Evolutionary conservation across 2,888 invertebrate genomes (phyloP).

Genomic region (Furcula furcula): DNA sequence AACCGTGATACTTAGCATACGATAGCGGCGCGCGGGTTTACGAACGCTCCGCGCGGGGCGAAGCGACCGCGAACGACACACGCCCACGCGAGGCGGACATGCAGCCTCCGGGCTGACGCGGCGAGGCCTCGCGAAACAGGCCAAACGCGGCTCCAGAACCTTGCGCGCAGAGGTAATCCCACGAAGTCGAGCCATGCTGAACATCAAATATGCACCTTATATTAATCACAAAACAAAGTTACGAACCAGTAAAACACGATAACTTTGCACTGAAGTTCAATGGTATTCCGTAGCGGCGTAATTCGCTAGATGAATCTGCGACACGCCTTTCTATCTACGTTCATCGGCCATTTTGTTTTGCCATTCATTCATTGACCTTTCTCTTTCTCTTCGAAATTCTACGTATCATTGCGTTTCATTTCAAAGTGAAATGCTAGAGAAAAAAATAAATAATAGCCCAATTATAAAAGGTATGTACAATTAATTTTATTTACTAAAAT

Average conservation of each 20-base stretch:
- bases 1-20: constrained; percentile 73
- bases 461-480: too few species aligned
- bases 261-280: constrained; percentile 77
- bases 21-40: constrained; percentile 65
- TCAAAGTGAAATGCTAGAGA: too few species aligned
- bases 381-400: constrained; percentile 22
- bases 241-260: constrained; percentile 78
- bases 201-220: constrained; percentile 69
- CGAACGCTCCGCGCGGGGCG: constrained; percentile 65
- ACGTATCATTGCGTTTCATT: constrained; percentile 2
- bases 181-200: constrained; percentile 18
- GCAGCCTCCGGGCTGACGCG: constrained; percentile 74
- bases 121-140: constrained; percentile 66
- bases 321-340: constrained; percentile 67
- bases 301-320: constrained; percentile 60
- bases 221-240: constrained; percentile 78
- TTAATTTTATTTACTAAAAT: too few species aligned
- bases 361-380: constrained; percentile 37
- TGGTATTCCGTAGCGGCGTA: constrained; percentile 54
- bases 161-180: constrained; percentile 34
- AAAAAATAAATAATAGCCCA: too few species aligned
- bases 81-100: constrained; percentile 70
- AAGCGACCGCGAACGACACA: constrained; percentile 58
- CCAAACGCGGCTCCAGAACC: constrained; percentile 48
- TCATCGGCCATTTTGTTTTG: constrained; percentile 75